phyloP scores from a whole-genome alignment of 2,888 invertebrate species.

The Villa cingulata region DNA sequence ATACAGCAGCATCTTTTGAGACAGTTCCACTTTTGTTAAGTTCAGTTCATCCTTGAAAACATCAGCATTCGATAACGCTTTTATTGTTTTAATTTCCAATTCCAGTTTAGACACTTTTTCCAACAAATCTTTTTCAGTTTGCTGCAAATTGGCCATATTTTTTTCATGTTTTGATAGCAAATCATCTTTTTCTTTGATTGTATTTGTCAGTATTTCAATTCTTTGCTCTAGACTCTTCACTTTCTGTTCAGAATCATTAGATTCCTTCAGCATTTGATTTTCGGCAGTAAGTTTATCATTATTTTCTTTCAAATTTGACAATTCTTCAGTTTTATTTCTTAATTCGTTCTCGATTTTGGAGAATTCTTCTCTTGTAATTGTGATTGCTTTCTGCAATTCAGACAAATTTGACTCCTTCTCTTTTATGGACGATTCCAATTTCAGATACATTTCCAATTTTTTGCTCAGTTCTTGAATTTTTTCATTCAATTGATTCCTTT shows the following conservation, averaged over 20 bases:
- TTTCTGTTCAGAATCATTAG: constrained; percentile 1
- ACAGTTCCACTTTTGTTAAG: constrained; percentile 40
- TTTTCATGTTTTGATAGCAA: constrained; percentile 24
- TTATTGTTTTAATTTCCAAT: constrained; percentile 21
- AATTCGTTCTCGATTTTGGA: constrained; percentile 17
- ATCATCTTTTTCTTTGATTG: constrained; percentile 18
- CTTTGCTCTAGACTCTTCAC: constrained; percentile 11
- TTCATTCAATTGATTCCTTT: constrained; percentile 35
- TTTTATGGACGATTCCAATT: constrained; percentile 7
- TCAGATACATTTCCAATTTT: constrained; percentile 9
- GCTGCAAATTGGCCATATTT: constrained; percentile 22
- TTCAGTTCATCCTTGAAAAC: constrained; percentile 31
- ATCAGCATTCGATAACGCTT: constrained; percentile 19
- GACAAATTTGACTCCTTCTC: constrained; percentile 27
- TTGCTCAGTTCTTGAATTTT: constrained; percentile 36
- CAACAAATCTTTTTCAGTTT: constrained; percentile 23
- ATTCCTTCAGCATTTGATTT: no score
- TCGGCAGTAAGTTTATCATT: constrained; percentile 24
- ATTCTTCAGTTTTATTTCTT: constrained; percentile 28
- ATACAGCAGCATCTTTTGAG: constrained; percentile 33
- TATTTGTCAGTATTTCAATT: constrained; percentile 14
- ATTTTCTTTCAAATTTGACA: constrained; percentile 32
- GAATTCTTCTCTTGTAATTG: constrained; percentile 10
- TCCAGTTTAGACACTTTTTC: constrained; percentile 24
- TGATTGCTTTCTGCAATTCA: constrained; percentile 24